phyloP scores from a whole-genome alignment of 2,888 invertebrate genomes.

The Macrosiphum euphorbiae region DNA sequence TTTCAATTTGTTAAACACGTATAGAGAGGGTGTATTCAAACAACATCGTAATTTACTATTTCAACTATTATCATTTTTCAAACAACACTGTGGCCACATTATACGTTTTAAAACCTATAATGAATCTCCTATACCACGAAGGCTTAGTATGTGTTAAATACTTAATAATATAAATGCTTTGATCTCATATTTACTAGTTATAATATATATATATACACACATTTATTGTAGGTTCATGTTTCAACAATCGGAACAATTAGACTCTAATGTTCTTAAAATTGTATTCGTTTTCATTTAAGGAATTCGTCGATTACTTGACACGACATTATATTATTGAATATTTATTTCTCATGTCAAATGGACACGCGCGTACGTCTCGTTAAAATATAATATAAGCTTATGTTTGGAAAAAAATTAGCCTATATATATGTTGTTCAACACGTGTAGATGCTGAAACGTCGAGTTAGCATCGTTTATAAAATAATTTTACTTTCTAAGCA shows the following conservation, averaged over 20 bases:
- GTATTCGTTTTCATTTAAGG: constrained; percentile 1
- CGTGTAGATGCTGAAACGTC: constrained; percentile 31
- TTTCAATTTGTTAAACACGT: background rate
- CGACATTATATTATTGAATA: background rate
- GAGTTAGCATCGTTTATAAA: constrained; percentile 26
- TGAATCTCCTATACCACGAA: background rate
- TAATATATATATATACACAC: background rate
- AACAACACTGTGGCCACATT: background rate
- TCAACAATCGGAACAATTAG: background rate
- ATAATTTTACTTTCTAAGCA: background rate
- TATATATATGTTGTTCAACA: background rate
- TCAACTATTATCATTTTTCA: background rate
- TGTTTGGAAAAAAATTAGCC: background rate
- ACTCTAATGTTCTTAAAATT: constrained; percentile 24
- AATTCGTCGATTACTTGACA: constrained; percentile 21
- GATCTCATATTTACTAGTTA: background rate
- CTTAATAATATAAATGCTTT: background rate
- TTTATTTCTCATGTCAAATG: constrained; percentile 9
- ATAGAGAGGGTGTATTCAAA: background rate
- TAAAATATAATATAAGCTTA: background rate
- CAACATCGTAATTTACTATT: background rate
- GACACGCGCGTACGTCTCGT: background rate
- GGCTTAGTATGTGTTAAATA: background rate
- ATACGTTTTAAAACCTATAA: background rate
- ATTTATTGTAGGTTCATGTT: background rate